Evolutionary conservation across 2,797 vertebrate species (phyloP), one percentile per base, ranked within the genome.

Genomic region (Scleropages formosus): DNA sequence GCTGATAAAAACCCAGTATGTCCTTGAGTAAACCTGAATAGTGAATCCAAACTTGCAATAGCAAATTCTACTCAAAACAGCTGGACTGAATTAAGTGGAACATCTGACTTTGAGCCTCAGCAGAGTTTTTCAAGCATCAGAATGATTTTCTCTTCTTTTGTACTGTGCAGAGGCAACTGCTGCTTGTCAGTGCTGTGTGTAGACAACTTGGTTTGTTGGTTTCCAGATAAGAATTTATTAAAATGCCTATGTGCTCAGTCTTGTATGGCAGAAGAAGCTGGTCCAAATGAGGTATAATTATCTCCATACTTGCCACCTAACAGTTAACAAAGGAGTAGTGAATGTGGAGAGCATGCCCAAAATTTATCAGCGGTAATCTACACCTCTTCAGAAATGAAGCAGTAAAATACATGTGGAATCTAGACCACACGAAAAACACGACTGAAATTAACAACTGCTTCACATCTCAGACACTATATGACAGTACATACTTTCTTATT

Each of bases 1-100:
- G 47, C 10, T 75, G 67, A 46, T 44, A 63, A 79, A 84, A 85
- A 62, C 49, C 61, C 73, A 76, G 77, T 77, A 69, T 77, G 82
- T 87, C 82, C 81, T 81, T 76, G 74, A 79, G 80, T 87, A 84
- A 89, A 89, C 86, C 81, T 84, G 79, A 80, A 84, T 90, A 88
- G 85, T 85, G 82, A 65, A 74, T 70, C 60, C n/a, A 31, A 26
- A 53, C 20, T 78, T 83, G 81, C 80, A 80, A 75, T 73, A 80
- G 81, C 80, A 79, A 75, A 85, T 78, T 70, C 59, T 76, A 83
- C 79, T 82, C 75, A 73, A 78, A 84, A 84, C 85, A 88, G 83
- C 84, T 82, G 88, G 82, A 79, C 76, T 79, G 79, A 89, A 79
- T 87, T 85, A 84, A 80, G 82, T 77, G 84, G 83, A 87, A 85